Conservation (phyloP, 2,797 vertebrate species). For the Phoebastria nigripes region DNA sequence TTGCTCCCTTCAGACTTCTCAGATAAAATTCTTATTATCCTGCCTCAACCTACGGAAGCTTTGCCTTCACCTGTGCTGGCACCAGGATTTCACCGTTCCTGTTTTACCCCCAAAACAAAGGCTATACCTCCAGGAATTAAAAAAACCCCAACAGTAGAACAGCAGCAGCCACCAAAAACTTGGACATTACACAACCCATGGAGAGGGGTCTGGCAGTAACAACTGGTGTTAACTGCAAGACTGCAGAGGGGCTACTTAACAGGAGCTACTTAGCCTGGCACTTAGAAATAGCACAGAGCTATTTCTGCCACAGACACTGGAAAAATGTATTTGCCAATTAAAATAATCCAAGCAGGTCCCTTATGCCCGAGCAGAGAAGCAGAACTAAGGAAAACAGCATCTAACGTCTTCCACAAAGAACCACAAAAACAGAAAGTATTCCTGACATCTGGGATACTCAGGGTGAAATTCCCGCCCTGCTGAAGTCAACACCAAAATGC, state of each 20-base stretch:
- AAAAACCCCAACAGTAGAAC: neutral
- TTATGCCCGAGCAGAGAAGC: neutral
- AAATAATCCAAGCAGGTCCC: slow-evolving; percentile 46
- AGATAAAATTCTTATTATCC: neutral
- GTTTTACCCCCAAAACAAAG: neutral
- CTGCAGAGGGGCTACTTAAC: slow-evolving; percentile 57
- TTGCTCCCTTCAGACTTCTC: neutral
- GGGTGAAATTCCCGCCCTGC: neutral
- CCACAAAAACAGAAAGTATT: neutral
- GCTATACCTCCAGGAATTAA: neutral
- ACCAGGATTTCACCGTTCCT: neutral
- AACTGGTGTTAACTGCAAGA: slow-evolving; percentile 45
- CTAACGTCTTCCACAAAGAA: slow-evolving; percentile 36
- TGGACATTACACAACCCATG: neutral
- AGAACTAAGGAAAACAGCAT: slow-evolving; percentile 22
- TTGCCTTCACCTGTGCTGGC: neutral
- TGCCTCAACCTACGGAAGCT: neutral
- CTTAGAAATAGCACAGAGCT: neutral
- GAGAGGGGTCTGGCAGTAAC: slow-evolving; percentile 46
- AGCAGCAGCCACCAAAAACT: neutral
- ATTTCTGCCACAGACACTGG: slow-evolving; percentile 22
- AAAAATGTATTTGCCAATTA: slow-evolving; percentile 47
- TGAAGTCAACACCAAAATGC: slow-evolving; percentile 14
- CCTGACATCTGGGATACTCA: neutral
- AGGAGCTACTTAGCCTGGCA: slow-evolving; percentile 61